Percentiles rank a stretch among this genome's conserved stretches.
phyloP scores from a whole-genome alignment of 2,113 vertebrate species.

The Oophaga pumilio region DNA sequence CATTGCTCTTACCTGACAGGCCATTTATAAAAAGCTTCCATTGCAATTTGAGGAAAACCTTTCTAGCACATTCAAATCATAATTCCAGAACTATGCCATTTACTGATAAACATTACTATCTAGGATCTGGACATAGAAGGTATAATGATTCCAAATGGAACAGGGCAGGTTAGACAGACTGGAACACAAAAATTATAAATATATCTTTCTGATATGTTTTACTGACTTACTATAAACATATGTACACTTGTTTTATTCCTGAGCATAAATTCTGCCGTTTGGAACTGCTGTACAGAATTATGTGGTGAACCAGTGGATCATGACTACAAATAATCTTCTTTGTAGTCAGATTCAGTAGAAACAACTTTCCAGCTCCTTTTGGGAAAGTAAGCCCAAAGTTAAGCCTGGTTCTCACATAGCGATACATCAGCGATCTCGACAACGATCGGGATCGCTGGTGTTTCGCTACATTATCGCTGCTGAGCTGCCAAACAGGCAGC shows the following conservation, averaged over 20 bases:
- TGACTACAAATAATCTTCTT: background rate
- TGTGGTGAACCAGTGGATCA: background rate
- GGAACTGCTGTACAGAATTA: background rate
- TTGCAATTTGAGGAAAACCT: constrained; percentile 18
- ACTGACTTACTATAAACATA: background rate
- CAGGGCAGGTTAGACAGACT: background rate
- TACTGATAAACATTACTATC: background rate
- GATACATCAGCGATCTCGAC: too few species aligned
- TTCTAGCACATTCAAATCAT: constrained; percentile 11
- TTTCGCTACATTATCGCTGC: too few species aligned
- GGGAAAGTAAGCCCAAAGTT: too few species aligned
- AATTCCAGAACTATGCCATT: background rate
- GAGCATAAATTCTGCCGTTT: background rate
- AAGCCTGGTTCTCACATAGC: too few species aligned
- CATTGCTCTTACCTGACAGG: constrained; percentile 30
- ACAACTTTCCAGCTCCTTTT: too few species aligned
- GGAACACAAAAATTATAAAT: background rate
- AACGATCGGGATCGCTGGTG: too few species aligned
- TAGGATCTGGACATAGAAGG: background rate
- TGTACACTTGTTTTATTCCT: background rate
- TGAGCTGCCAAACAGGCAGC: too few species aligned
- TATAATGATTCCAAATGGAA: background rate
- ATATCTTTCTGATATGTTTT: background rate
- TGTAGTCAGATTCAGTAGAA: background rate
- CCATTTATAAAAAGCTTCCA: constrained; percentile 31